These are phyloP conservation scores for Odocoileus virginianus DNA, from an alignment of 2,113 vertebrate genomes.

Conservation along the genomic window DNA sequence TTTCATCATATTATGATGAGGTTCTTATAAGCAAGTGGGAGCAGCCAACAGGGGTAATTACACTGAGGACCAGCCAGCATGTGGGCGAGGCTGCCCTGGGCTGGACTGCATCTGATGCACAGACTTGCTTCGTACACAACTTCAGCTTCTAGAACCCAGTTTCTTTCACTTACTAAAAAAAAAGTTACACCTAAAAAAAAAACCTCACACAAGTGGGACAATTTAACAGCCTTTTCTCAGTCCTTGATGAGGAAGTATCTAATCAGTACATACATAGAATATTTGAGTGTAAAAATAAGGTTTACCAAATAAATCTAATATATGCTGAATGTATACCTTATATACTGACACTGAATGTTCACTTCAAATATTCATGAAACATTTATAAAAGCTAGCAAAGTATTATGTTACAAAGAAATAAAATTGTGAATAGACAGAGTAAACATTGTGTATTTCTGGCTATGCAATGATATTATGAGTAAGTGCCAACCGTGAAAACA, in stretches of 20 bases:
- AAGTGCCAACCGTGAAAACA: background rate
- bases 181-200: slow-evolving; percentile 81
- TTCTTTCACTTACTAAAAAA: slow-evolving; percentile 81
- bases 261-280: background rate
- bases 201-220: background rate
- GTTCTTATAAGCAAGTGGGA: background rate
- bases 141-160: slow-evolving; percentile 81
- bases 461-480: background rate
- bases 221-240: background rate
- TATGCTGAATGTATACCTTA: background rate
- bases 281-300: background rate
- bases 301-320: background rate
- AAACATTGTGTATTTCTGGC: background rate
- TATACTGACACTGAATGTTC: background rate
- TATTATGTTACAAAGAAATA: background rate
- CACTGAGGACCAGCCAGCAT: background rate
- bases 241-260: background rate
- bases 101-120: slow-evolving; percentile 70
- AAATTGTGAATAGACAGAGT: background rate
- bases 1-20: background rate
- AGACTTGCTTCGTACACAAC: slow-evolving; percentile 82
- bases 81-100: background rate
- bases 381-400: background rate
- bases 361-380: background rate
- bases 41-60: background rate